Conservation (phyloP, 35 echinoderm and acorn worm genomes). For the Apostichopus japonicus region DNA sequence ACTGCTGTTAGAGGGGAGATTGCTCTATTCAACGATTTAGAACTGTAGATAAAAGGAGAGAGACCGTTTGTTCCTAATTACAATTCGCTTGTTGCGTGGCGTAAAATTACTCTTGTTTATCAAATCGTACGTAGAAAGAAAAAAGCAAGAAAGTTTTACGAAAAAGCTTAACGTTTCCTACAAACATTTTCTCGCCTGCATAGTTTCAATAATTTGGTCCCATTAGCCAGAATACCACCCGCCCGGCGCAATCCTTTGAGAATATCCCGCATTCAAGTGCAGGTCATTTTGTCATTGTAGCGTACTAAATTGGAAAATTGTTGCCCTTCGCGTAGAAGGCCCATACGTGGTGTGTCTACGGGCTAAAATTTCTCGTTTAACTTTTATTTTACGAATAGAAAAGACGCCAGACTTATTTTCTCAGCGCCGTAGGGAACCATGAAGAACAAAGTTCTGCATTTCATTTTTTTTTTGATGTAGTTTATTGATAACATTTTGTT, state of each 20-base stretch:
- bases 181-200: slow-evolving; percentile 17
- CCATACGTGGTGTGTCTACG: slow-evolving; percentile 36
- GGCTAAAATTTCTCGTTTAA: slow-evolving; percentile 44
- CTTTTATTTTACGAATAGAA: slow-evolving; percentile 44
- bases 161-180: not conserved
- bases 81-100: not conserved
- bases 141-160: not conserved
- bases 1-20: slow-evolving; percentile 23
- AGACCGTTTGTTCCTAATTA: not conserved
- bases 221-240: slow-evolving; percentile 53
- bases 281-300: slow-evolving; percentile 70
- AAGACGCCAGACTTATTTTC: slow-evolving; percentile 45
- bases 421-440: slow-evolving; percentile 42
- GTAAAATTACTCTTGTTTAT: not conserved
- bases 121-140: not conserved
- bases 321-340: slow-evolving; percentile 54
- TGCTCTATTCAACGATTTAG: not conserved
- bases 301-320: slow-evolving; percentile 68
- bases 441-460: slow-evolving; percentile 47
- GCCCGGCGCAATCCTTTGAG: slow-evolving; percentile 52
- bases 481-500: not conserved
- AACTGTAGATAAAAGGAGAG: not conserved
- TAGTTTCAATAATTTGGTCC: slow-evolving; percentile 35
- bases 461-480: not conserved
- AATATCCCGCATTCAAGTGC: slow-evolving; percentile 51